phyloP scores from a whole-genome alignment of 2,113 vertebrate genomes.

The Smithornis capensis region DNA sequence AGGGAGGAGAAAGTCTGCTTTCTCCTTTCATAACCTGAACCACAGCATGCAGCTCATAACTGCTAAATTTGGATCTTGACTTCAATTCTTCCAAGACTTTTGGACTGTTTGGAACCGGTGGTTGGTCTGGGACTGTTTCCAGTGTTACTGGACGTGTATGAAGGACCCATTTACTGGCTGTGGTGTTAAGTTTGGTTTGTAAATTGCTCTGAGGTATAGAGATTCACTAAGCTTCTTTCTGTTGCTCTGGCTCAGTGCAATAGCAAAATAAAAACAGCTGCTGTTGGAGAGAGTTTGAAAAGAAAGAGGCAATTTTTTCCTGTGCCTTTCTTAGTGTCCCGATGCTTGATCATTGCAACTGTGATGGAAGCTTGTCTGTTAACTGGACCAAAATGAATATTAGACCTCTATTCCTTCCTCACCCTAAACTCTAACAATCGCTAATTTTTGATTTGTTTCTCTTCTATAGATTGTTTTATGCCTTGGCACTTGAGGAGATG shows the following conservation, averaged over 20 bases:
- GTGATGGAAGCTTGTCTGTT: not conserved
- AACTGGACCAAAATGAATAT: not conserved
- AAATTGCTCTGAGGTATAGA: not conserved
- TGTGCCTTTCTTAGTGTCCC: not conserved
- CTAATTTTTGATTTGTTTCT: not conserved
- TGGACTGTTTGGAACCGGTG: not conserved
- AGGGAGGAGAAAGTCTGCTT: not conserved
- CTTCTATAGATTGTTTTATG: not conserved
- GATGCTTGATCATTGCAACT: not conserved
- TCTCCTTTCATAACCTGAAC: not conserved
- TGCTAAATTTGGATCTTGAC: conserved; percentile 33
- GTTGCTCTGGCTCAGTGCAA: not conserved
- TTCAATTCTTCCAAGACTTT: not conserved
- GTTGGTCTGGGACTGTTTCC: conserved; percentile 16
- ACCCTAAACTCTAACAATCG: not conserved
- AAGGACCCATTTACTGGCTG: conserved; percentile 1
- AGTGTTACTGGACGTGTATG: conserved; percentile 31
- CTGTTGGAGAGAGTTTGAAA: not conserved
- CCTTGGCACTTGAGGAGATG: rapidly evolving
- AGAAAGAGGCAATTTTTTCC: not conserved
- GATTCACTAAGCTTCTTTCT: not conserved
- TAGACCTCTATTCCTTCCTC: not conserved
- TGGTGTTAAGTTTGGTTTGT: conserved; percentile 25
- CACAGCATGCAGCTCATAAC: not conserved
- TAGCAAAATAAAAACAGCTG: not conserved